Evolutionary conservation across 2,797 vertebrate species (phyloP).

Genomic region (Columba guinea): DNA sequence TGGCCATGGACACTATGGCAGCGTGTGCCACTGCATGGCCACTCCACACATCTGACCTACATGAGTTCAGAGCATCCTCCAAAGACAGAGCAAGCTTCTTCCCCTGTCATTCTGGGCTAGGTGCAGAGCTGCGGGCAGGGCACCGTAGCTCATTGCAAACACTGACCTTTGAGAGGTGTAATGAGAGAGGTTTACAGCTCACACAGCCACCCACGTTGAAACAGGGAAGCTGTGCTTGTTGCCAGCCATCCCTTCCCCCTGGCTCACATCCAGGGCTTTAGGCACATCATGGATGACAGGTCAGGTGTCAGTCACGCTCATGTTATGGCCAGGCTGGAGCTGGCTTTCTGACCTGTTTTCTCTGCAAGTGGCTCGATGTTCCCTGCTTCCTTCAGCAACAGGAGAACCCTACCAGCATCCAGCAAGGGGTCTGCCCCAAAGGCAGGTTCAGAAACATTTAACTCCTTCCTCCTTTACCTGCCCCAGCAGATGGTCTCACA

Average conservation of each 20-base stretch:
- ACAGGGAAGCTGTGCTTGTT: background rate
- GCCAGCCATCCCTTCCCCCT: background rate
- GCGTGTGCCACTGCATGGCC: background rate
- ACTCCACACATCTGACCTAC: background rate
- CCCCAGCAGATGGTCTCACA: background rate
- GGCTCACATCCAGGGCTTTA: background rate
- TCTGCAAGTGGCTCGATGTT: rapidly evolving
- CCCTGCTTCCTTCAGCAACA: background rate
- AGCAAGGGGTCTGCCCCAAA: background rate
- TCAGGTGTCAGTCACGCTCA: background rate
- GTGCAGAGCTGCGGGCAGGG: background rate
- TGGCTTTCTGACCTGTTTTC: background rate
- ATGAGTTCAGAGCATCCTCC: background rate
- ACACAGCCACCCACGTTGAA: background rate
- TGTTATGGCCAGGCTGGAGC: background rate
- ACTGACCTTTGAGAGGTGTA: constrained; percentile 5
- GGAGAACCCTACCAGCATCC: background rate
- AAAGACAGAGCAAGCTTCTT: background rate
- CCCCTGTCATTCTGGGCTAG: background rate
- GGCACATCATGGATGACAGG: background rate
- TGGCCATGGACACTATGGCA: background rate
- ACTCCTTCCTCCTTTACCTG: background rate
- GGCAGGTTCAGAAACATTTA: background rate
- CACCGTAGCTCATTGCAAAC: rapidly evolving
- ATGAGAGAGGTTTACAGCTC: constrained; percentile 1